Evolutionary conservation across 2,113 vertebrate genomes (phyloP).

Genomic region (Plestiodon gilberti): DNA sequence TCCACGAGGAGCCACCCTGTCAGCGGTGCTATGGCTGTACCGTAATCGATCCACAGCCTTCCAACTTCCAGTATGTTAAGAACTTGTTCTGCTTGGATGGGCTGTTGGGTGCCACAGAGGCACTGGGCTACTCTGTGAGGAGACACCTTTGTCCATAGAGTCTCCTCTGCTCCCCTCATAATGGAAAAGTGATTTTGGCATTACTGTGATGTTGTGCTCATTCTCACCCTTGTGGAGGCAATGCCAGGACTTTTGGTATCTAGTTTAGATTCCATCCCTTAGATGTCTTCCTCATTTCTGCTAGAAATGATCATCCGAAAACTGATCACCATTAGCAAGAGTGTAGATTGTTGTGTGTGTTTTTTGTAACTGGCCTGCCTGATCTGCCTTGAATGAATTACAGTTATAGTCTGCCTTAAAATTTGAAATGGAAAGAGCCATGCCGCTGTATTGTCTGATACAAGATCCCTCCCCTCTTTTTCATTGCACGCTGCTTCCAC

Average conservation of each 20-base stretch:
- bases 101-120: neutral
- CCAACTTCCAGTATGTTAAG: neutral
- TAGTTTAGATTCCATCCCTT: neutral
- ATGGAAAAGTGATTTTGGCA: neutral
- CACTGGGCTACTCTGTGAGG: neutral
- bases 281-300: neutral
- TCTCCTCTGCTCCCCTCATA: neutral
- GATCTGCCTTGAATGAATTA: constrained; percentile 27
- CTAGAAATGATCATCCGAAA: neutral
- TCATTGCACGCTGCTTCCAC: neutral
- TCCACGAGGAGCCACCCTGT: neutral
- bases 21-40: neutral
- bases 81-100: neutral
- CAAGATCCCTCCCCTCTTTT: neutral
- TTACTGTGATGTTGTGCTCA: neutral
- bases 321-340: neutral
- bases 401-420: constrained; percentile 35
- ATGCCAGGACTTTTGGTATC: neutral
- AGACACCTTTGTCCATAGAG: neutral
- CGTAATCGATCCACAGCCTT: constrained; percentile 4
- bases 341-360: neutral
- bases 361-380: neutral
- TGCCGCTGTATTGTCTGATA: constrained; percentile 5
- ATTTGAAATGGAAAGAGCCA: constrained; percentile 3
- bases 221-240: constrained; percentile 12